Base-by-base conservation (phyloP, 2,113 vertebrate genomes). In the Pavo muticus region DNA sequence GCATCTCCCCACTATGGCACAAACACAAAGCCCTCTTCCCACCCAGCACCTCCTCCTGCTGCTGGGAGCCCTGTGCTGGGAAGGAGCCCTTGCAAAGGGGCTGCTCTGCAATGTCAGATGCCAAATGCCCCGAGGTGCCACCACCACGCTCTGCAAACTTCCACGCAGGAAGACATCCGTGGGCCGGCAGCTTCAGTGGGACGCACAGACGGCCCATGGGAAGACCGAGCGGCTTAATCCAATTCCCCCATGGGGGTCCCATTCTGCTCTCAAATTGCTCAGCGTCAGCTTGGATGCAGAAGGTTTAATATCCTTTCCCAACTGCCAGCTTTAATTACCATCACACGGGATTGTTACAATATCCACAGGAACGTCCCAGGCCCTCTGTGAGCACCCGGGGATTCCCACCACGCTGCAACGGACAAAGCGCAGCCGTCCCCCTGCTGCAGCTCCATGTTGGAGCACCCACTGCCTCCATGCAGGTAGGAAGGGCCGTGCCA, bases 271-370 rank as follows among this genome's bases (percentile, higher is more conserved):
- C 81, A 9, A 56, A 52, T 77, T 27, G 71, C 85, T 63, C 89
- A 4, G 92, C 52, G 57, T 71, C 89, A 23, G 85, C 59, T 76
- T 7, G 81, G 80, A 72, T 39, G 89, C 47, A 30, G 86, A 18
- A 47, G 82, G 76, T 83, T 94, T 89, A 15, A 70, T 60, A 87
- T 92, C 90, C 93, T 67, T 94, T 90, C 93, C 86, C 39, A 90
- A 48, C 7, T 47, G 86, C 87, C 93, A 64, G 12, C 61, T 65
- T 44, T 23, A 47, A 90, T 94, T 83, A 92, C 1, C 0, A 20
- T 92, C 86, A 64, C 72, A 5, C 4, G n/a, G 93, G 86, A 94
- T 42, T 54, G 90, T 23, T 65, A 24, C 90, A 52, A 74, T 23
- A 63, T 64, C 86, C 93, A 24, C 42, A 2, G 88, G 68, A 84